phyloP scores from a whole-genome alignment of 2,888 invertebrate genomes.

The Xanthorhoe spadicearia region DNA sequence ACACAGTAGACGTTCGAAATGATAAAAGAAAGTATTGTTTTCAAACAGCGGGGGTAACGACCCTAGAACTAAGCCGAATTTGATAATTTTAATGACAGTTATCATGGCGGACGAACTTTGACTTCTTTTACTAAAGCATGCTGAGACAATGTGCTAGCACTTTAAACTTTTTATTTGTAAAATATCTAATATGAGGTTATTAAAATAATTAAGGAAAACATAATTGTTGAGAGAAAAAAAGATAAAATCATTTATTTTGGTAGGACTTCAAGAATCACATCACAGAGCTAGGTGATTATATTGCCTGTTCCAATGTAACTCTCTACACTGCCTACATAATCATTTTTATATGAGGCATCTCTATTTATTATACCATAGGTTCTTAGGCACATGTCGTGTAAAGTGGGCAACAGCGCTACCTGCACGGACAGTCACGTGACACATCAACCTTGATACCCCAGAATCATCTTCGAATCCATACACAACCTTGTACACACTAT shows the following conservation, averaged over 20 bases:
- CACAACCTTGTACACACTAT: conserved; percentile 44
- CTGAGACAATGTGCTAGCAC: background rate
- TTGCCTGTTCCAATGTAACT: no score
- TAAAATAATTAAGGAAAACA: background rate
- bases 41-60: conserved; percentile 21
- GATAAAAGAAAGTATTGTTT: conserved; percentile 21
- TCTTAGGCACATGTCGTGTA: background rate
- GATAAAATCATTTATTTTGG: no score
- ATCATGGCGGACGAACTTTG: conserved; percentile 23
- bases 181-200: no score
- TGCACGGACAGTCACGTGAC: conserved; percentile 2
- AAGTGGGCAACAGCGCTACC: background rate
- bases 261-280: no score
- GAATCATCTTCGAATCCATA: conserved; percentile 22
- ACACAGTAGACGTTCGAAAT: background rate
- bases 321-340: no score
- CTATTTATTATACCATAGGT: background rate
- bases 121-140: conserved; percentile 10
- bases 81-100: conserved; percentile 34
- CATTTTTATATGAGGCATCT: background rate
- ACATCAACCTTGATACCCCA: conserved; percentile 5
- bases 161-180: background rate
- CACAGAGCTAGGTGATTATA: no score
- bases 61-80: conserved; percentile 35
- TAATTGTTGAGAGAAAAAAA: no score